Base-by-base conservation (phyloP, 2,797 vertebrate genomes). In the Gymnoscopelus microlampas region DNA sequence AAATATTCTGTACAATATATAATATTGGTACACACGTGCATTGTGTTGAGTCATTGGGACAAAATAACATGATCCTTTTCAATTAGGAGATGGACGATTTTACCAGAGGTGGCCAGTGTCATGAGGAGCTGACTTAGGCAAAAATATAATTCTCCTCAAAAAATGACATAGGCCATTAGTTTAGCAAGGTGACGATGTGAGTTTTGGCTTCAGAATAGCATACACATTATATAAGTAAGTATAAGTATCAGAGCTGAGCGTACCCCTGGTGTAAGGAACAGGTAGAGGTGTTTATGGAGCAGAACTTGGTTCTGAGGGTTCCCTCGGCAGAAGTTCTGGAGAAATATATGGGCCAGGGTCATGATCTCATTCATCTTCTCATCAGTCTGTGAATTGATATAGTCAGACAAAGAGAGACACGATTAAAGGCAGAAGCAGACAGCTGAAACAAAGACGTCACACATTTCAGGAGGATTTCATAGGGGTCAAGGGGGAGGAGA, bases 341-440 rank as follows among this genome's bases (percentile, higher is more conserved):
- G 95, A 73, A 99, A 99, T 0, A 87, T 87, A 65, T 99, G 97
- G 14, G 98, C 98, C 82, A 97, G 85, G 61, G 92, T 95, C 98
- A 99, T 99, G 67, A 99, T 95, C 86, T 97, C 96, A 11, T 95
- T 96, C 98, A 99, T 99, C 89, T 98, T 99, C 63, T 95, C 95
- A 61, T 99, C 98, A 0, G 64, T 96, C 98, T 99, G 86, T 56
- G 62, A 12, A 77, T 48, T 49, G 7, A 58, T 23, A 80, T 49
- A 75, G 2, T 7, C 49, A 54, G 61, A 64, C 24, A 77, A 44
- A 44, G 39, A 44, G 39, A 44, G 51, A 3, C 9, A 10, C 66
- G 35, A 60, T 13, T 32, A 10, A 6, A 58, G 6, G 11, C 23
- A 23, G 15, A 47, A 47, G 32, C 32, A 35, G 32, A 7, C 32